Evolutionary conservation across 2,888 invertebrate genomes (phyloP), one percentile per base, ranked within the genome.

Genomic region (Chaetoderma sp.): DNA sequence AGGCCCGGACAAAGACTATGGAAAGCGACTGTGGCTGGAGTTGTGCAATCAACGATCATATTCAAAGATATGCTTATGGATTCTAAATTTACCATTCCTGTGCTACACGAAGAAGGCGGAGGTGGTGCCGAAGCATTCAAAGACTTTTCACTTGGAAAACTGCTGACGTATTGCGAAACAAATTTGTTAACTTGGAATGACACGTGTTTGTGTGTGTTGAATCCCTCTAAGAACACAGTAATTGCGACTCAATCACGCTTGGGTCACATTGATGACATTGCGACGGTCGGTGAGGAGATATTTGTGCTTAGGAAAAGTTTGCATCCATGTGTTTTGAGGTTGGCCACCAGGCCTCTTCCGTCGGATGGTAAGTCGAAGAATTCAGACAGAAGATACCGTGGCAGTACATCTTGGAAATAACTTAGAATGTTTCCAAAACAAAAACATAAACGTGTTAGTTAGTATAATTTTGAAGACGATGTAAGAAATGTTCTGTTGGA

Each of bases 1-100:
- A 90, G 96, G 32, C 93, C 95, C 21, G 95, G 95, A 6, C 88
- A 93, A 67, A 89, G 96, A 42, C 88, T 96, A 75, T 96, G 96
- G 96, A 89, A 93, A 64, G 92, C 95, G 0, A 91, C 93, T 86
- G 84, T 88, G 25, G 83, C 87, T 33, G 96, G 96, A 0, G 90
- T 90, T 69, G 96, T 96, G n/a, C 89, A 90, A 60, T 93, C 93
- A 87, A 96, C 96, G 0, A 88, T 94, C 50, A 89, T 95, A 27
- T 95, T 95, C 83, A 94, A 94, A 89, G 94, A 82, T 50, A 68
- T 80, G 10, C 32, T 86, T 1, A 63, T 60, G 21, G 68, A 74
- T 8, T 50, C 76, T 4, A 74, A 78, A 65, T 61, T 71, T 5
- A 67, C 70, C 45, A 70, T 81, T 13, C 66, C 66, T 1, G 54